Conservation (phyloP, 2,113 vertebrate genomes). For the Electrona antarctica region DNA sequence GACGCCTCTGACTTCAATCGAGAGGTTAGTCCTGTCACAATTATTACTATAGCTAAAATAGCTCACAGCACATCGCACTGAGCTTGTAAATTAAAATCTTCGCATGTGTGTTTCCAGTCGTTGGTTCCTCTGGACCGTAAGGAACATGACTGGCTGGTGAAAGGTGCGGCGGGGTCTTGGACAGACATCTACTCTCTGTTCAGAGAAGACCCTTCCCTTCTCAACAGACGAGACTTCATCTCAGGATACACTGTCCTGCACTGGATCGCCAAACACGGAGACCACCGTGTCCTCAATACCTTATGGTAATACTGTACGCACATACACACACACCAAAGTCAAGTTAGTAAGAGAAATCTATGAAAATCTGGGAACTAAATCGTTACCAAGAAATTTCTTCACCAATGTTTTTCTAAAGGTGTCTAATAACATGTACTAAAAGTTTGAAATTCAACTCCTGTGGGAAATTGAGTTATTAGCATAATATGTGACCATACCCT, state of each 20-base stretch:
- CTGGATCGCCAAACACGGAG: constrained; percentile 94
- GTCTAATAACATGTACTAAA: too few species aligned
- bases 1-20: constrained; percentile 40
- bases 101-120: constrained; percentile 27
- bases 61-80: too few species aligned
- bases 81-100: too few species aligned
- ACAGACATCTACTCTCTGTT: constrained; percentile 82
- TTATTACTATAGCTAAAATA: neutral
- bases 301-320: constrained; percentile 65
- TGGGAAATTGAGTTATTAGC: too few species aligned
- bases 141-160: constrained; percentile 91
- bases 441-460: too few species aligned
- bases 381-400: too few species aligned
- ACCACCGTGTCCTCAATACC: constrained; percentile 84
- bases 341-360: too few species aligned
- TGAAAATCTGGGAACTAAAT: too few species aligned
- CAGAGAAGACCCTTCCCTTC: constrained; percentile 83
- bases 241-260: constrained; percentile 91
- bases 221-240: constrained; percentile 87
- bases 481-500: too few species aligned
- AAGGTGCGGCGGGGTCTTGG: constrained; percentile 84
- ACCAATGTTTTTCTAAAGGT: too few species aligned
- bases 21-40: constrained; percentile 44
- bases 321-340: neutral
- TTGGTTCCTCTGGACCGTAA: constrained; percentile 81